A percentile compares a stretch with the other conserved stretches of the same genome.
phyloP scores from a whole-genome alignment of 2,113 vertebrate species.

The Cromileptes altivelis region DNA sequence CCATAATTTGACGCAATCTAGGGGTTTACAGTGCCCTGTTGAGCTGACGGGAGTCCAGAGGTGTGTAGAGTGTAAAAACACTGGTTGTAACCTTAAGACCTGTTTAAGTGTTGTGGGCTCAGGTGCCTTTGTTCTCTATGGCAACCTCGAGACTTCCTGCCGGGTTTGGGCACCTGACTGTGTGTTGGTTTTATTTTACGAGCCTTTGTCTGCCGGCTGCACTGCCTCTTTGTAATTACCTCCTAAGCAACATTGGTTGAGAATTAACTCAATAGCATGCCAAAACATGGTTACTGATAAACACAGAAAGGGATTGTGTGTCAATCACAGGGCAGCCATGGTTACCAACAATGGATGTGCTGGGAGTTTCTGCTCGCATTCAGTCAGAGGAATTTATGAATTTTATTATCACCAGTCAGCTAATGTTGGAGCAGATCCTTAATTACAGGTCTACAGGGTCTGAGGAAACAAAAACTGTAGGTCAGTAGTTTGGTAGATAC shows the following conservation, averaged over 20 bases:
- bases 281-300: conserved; percentile 75
- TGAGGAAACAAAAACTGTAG: not conserved
- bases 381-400: not conserved
- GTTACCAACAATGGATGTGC: conserved; percentile 37
- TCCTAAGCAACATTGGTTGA: conserved; percentile 74
- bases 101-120: conserved; percentile 61
- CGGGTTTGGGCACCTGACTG: conserved; percentile 37
- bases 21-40: not conserved
- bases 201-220: conserved; percentile 61
- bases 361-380: conserved; percentile 1
- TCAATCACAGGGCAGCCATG: conserved; percentile 43
- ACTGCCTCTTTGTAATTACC: conserved; percentile 52
- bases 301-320: conserved; percentile 55
- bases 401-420: not conserved
- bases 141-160: conserved; percentile 71
- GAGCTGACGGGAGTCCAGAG: conserved; percentile 30
- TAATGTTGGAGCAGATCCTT: conserved; percentile 4
- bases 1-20: conserved; percentile 66
- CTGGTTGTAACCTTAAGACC: conserved; percentile 55
- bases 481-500: not conserved
- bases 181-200: conserved; percentile 62
- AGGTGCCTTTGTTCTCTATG: conserved; percentile 71
- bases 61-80: conserved; percentile 22
- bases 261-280: conserved; percentile 72
- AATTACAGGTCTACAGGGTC: not conserved